Evolutionary conservation across 92 coral and sea anemone species (phyloP).

Genomic region (Phymanthus crucifer): DNA sequence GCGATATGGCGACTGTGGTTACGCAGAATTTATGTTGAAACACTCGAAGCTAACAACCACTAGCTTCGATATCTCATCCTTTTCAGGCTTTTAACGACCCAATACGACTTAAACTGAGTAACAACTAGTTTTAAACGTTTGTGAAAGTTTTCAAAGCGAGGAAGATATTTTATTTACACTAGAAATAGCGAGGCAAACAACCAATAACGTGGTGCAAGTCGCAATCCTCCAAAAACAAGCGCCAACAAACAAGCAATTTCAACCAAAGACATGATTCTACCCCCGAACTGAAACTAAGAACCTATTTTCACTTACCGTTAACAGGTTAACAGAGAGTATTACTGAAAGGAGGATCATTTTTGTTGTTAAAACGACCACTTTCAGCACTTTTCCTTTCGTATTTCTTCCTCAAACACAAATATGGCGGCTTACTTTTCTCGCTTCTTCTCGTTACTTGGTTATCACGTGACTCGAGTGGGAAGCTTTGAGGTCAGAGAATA

Average conservation of each 20-base stretch:
- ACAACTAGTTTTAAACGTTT: neutral
- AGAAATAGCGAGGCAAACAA: neutral
- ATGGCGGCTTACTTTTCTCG: slow-evolving; percentile 28
- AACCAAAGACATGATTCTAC: neutral
- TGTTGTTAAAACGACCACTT: slow-evolving; percentile 16
- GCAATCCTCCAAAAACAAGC: slow-evolving; percentile 1
- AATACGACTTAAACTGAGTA: neutral
- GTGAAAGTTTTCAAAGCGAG: neutral
- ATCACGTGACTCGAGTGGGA: slow-evolving; percentile 40
- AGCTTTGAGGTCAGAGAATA: slow-evolving; percentile 38
- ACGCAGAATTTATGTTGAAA: neutral
- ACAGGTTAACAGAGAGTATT: slow-evolving; percentile 8
- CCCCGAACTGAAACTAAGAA: no score
- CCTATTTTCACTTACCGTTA: neutral
- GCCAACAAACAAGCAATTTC: neutral
- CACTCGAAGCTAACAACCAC: neutral
- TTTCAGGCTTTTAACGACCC: neutral
- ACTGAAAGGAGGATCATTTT: slow-evolving; percentile 25
- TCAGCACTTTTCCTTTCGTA: slow-evolving; percentile 6
- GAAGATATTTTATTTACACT: neutral
- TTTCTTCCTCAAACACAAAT: slow-evolving; percentile 21
- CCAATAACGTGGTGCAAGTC: neutral
- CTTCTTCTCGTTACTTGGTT: neutral
- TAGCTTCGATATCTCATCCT: neutral
- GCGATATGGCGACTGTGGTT: slow-evolving; percentile 2